Evolutionary conservation across 2,113 vertebrate genomes (phyloP), one percentile per base, ranked within the genome.

Genomic region (Ictalurus punctatus): DNA sequence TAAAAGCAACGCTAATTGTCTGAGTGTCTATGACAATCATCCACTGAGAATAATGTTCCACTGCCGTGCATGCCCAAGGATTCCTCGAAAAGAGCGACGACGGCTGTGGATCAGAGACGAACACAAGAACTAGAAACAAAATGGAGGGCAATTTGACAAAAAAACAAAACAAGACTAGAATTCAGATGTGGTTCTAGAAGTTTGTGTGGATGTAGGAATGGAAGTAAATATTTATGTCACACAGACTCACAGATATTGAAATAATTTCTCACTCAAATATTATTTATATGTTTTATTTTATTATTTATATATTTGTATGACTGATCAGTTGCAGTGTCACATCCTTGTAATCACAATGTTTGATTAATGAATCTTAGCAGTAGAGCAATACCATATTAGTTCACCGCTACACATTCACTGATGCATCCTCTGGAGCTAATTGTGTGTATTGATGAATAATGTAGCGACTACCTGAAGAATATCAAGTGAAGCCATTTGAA

Each of bases 1-100:
- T 92, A 80, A 89, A 89, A 85, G 83, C 56, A 86, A 65, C 81
- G 88, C 54, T 89, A 89, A 89, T 65, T 81, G 88, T 89, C 74
- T 71, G 61, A 89, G 52, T 52, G 48, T 80, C 84, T 89, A 71
- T 67, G 52, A 71, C 37, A 81, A 89, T 80, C 79, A 81, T 89
- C 71, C 73, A 0, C 58, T n/a, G 73, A 84, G 87, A 88, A 25
- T 83, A 63, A 67, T n/a, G 83, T 34, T 85, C 73, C 65, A 19
- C 14, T 23, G 83, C 88, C 34, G 7, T 12, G 63, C 30, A 30
- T 65, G 61, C 74, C 48, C 6, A 85, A 79, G 34, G 44, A 63
- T 40, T 59, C 16, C 61, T 89, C 17, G 58, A 44, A 61, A 84
- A 63, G 69, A 67, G 69, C 59, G 30, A 85, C 61, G 48, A 69